Evolutionary conservation across 92 coral and sea anemone species (phyloP).

Genomic region (Heteractis magnifica): DNA sequence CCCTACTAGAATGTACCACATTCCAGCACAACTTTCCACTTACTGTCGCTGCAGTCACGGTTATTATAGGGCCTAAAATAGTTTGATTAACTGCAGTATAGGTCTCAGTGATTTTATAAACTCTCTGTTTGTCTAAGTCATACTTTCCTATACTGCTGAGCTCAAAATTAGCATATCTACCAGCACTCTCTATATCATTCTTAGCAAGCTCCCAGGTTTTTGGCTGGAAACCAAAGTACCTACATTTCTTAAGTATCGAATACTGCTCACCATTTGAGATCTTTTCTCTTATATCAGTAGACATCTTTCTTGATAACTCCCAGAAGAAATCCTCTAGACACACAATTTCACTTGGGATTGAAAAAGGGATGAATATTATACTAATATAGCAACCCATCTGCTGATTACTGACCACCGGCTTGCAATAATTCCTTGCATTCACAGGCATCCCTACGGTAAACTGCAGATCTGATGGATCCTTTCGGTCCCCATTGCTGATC

Average conservation of each 20-base stretch:
- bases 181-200: conserved; percentile 18
- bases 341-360: background rate
- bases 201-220: background rate
- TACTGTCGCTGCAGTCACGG: conserved; percentile 10
- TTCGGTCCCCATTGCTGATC: background rate
- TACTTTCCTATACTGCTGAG: conserved; percentile 18
- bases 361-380: conserved; percentile 2
- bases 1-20: conserved; percentile 6
- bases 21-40: conserved; percentile 17
- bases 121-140: background rate
- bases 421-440: conserved; percentile 31
- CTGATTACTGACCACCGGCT: conserved; percentile 14
- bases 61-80: conserved; percentile 18
- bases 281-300: background rate
- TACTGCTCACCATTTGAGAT: conserved; percentile 16
- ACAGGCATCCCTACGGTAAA: conserved; percentile 24
- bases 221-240: background rate
- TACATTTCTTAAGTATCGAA: background rate
- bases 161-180: conserved; percentile 37
- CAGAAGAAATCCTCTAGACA: conserved; percentile 12
- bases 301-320: conserved; percentile 16
- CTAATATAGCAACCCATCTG: conserved; percentile 31
- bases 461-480: background rate
- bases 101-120: conserved; percentile 8
- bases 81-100: conserved; percentile 29